Evolutionary conservation across 2,797 vertebrate species (phyloP).

Genomic region (Enteromius viviparus): DNA sequence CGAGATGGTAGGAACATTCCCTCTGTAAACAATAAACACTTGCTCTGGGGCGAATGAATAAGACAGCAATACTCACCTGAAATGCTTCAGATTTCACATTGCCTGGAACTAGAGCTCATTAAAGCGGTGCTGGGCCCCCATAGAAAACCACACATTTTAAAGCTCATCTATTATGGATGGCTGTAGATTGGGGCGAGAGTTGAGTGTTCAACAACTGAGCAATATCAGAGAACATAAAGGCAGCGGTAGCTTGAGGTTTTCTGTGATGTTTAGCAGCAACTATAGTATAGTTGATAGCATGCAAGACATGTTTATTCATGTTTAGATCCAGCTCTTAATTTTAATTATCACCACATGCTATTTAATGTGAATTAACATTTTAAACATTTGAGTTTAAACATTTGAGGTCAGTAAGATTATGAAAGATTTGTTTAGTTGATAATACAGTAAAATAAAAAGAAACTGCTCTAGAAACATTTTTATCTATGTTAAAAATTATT

Average conservation of each 20-base stretch:
- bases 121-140: neutral
- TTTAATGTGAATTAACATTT: neutral
- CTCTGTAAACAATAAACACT: conserved; percentile 57
- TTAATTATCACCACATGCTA: neutral
- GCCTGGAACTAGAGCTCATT: conserved; percentile 30
- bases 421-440: neutral
- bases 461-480: neutral
- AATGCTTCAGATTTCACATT: conserved; percentile 21
- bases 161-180: conserved; percentile 72
- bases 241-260: neutral
- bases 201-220: conserved; percentile 11
- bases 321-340: neutral
- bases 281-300: neutral
- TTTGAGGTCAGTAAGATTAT: neutral
- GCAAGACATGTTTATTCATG: neutral
- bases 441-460: neutral
- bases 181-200: conserved; percentile 58
- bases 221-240: conserved; percentile 10
- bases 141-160: conserved; percentile 56
- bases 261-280: neutral
- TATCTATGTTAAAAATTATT: neutral
- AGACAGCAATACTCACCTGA: conserved; percentile 52
- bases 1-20: neutral
- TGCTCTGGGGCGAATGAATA: conserved; percentile 46
- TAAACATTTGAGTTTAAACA: neutral